A percentile compares a stretch with the other conserved stretches of the same genome.
Evolutionary conservation across 64 coral and sea anemone genomes (phyloP).

Genomic region (Montipora sp.): DNA sequence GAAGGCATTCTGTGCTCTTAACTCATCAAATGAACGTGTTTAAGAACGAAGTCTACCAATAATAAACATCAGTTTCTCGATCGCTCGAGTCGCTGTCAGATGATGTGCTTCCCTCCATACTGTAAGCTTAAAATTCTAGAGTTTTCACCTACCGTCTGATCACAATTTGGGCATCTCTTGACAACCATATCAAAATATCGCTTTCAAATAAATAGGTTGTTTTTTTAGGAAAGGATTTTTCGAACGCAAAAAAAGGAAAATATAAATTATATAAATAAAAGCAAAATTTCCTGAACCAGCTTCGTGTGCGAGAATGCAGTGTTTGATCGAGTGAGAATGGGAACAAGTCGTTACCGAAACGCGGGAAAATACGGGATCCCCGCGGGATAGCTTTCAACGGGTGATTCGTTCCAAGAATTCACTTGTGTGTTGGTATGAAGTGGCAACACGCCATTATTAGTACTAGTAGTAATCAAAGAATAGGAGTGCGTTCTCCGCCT

Average conservation of each 20-base stretch:
- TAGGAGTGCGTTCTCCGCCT: too few relatives aligned
- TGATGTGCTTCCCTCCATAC: too few relatives aligned
- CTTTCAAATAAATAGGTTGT: neutral
- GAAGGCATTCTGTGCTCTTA: too few relatives aligned
- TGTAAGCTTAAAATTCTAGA: neutral
- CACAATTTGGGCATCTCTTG: slow-evolving; percentile 76
- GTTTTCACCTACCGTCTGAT: slow-evolving; percentile 75
- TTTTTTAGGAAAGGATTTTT: neutral
- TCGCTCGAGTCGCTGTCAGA: too few relatives aligned
- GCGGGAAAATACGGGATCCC: neutral
- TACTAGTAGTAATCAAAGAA: too few relatives aligned
- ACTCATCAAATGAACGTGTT: too few relatives aligned
- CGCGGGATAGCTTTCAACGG: too few relatives aligned
- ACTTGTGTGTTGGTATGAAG: too few relatives aligned
- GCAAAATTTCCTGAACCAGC: slow-evolving; percentile 21
- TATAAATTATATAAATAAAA: neutral
- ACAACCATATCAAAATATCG: slow-evolving; percentile 62
- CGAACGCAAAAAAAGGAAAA: neutral
- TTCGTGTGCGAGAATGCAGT: slow-evolving; percentile 32
- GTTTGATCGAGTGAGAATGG: neutral
- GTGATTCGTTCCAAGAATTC: too few relatives aligned
- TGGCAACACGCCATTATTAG: too few relatives aligned
- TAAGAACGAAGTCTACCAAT: too few relatives aligned
- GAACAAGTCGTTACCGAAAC: neutral
- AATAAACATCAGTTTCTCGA: too few relatives aligned